Base-by-base conservation (phyloP, 30 jellyfish, hydroid and myxozoan genomes). In the Turritopsis rubra region DNA sequence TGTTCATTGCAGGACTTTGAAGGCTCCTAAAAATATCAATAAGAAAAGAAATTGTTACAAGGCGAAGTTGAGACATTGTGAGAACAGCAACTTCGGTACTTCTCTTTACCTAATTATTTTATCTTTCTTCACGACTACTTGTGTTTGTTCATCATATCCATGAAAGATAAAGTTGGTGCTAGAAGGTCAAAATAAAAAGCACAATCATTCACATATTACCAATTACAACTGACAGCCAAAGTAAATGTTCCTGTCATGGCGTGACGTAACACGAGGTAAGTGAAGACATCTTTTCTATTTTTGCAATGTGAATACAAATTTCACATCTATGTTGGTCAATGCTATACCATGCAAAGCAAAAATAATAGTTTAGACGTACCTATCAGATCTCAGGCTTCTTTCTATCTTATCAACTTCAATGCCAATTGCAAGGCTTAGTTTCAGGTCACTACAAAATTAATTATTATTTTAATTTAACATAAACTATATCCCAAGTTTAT, bases 81-180 rank as follows among this genome's bases (percentile, higher is more conserved):
- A n/a, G 27, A 70, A 70, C 13, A 3, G 16, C 16, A 31, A 3
- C 78, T 17, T 70, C 3, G 23, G 16, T 22, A n/a, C n/a, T n/a
- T n/a, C n/a, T 68, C 83, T 29, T 17, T 41, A 80, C 87, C 82
- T 80, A 0, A 65, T 41, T 23, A 80, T 65, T 30, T 28, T 21
- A 19, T 80, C 87, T 27, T 80, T 80, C 66, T 80, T 80, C 0
- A 53, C 79, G 16, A 80, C 53, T 21, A 31, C 87, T 19, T 52
- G 41, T 17, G 87, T 80, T 80, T 53, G 41, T 18, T 41, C 87
- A 80, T 80, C 66, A 29, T 52, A 80, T 1, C 87, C 87, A 53
- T 80, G 87, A 5, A 80, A 80, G 28, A 68, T 53, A 53, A 80
- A 80, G 52, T 28, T 30, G 53, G 87, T 65, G 65, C 87, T 80